Evolutionary conservation across 2,888 invertebrate species (phyloP).

Genomic region (Cryptocheilus praepositus): DNA sequence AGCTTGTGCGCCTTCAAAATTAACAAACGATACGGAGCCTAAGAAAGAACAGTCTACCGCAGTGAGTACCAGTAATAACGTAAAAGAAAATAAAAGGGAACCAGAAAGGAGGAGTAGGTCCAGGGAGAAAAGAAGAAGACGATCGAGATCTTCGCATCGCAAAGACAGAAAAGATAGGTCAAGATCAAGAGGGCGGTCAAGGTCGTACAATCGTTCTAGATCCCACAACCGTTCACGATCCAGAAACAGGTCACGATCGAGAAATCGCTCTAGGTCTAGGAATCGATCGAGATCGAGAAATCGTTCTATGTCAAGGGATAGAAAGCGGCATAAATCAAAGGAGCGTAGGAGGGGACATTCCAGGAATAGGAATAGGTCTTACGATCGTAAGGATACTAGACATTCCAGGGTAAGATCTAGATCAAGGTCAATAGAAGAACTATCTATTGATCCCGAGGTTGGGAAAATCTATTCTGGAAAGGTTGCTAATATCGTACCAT

Average conservation of each 20-base stretch:
- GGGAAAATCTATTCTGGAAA: conserved; percentile 95
- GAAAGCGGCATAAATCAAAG: conserved; percentile 26
- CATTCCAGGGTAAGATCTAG: conserved; percentile 58
- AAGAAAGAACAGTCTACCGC: conserved; percentile 59
- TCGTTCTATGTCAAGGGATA: conserved; percentile 37
- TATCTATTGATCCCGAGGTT: conserved; percentile 85
- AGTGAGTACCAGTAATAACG: conserved; percentile 53
- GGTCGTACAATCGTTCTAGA: conserved; percentile 36
- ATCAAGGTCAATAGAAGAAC: conserved; percentile 76
- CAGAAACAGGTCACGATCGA: conserved; percentile 50
- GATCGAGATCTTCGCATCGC: conserved; percentile 51
- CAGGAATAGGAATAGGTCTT: conserved; percentile 63
- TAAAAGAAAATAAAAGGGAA: conserved; percentile 60
- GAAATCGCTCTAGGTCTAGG: conserved; percentile 48
- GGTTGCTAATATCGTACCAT: conserved; percentile 97
- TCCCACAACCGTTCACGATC: conserved; percentile 34
- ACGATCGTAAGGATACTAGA: conserved; percentile 61
- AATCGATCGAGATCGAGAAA: conserved; percentile 56
- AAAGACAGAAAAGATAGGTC: conserved; percentile 53
- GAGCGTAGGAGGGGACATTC: conserved; percentile 51
- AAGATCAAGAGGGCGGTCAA: conserved; percentile 41
- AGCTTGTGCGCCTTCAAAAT: conserved; percentile 85
- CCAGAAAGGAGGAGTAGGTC: conserved; percentile 57
- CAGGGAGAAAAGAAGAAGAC: conserved; percentile 53
- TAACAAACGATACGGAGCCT: conserved; percentile 48